Conservation (phyloP, 2,888 invertebrate species). For the Geophilus truncorum region DNA sequence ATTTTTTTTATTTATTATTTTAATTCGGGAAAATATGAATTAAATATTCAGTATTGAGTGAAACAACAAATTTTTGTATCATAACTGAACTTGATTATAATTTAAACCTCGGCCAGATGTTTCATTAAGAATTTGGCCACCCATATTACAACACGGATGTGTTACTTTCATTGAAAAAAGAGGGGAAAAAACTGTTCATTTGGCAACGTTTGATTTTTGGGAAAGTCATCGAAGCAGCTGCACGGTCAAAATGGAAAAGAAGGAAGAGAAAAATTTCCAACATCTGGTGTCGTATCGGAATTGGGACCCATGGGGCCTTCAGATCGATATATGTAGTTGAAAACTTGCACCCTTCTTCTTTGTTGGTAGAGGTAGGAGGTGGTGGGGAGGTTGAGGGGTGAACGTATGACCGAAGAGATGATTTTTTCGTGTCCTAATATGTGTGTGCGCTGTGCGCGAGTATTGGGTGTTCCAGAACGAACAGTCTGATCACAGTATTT, state of each 20-base stretch:
- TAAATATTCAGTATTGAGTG: too few relatives aligned
- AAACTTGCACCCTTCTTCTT: neutral
- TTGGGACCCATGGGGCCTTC: neutral
- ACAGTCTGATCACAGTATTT: too few relatives aligned
- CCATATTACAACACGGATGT: neutral
- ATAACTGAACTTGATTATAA: too few relatives aligned
- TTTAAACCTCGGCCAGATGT: neutral
- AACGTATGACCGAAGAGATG: too few relatives aligned
- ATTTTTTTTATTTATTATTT: too few relatives aligned
- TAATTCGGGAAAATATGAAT: too few relatives aligned
- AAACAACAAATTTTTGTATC: too few relatives aligned
- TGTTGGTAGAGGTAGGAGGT: too few relatives aligned
- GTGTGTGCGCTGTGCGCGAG: too few relatives aligned
- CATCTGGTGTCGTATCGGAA: constrained; percentile 16
- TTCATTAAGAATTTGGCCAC: neutral
- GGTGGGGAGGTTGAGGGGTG: too few relatives aligned
- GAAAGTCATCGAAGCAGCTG: constrained; percentile 13
- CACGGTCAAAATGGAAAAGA: constrained; percentile 11
- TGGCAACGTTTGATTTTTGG: neutral
- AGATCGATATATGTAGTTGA: neutral
- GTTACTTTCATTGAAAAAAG: neutral
- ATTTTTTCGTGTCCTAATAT: neutral
- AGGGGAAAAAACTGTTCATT: neutral
- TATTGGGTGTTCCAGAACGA: too few relatives aligned
- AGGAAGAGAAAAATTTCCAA: constrained; percentile 4